Base-by-base conservation (phyloP, 2,113 vertebrate species). In the Cololabis saira region DNA sequence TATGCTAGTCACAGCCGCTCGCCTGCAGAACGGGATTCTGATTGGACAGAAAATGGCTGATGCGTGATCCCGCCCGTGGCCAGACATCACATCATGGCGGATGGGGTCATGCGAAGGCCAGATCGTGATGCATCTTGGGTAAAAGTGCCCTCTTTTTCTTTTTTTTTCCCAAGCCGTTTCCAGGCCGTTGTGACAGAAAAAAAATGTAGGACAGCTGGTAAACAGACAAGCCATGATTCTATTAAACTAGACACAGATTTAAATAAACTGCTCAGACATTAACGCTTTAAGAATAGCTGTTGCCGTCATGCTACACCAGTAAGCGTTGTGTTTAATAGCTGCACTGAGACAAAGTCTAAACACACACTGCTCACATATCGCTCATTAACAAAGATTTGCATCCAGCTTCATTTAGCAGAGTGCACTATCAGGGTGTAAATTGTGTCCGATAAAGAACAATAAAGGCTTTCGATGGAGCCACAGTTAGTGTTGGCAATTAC, bases 361-460 rank as follows among this genome's bases (percentile, higher is more conserved):
- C 82, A 89, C 86, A 88, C 71, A 79, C 45, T 51, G 54, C 83
- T 70, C 84, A 71, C 80, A 83, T 85, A 83, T 75, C 54, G 67
- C 79, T 83, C 79, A 88, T 88, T 89, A 87, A 66, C 76, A 71
- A 81, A 83, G 86, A 90, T 89, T 84, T 88, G 80, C 80, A 84
- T 87, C 83, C 84, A 73, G 79, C 76, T 80, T 84, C 84, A 87
- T 85, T 85, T 89, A 81, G 80, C 83, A 84, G 77, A 85, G 80
- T 82, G 79, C 16, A 33, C 83, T 81, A 88, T 85, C 82, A 80
- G 82, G 61, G 63, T 84, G 74, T 70, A 83, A 88, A 89, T 76
- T 66, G 69, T 81, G 72, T 76, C 84, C 82, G 83, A 89, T 86
- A 76, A 90, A 87, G 87, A 87, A 87, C 85, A 89, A 86, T 89